Evolutionary conservation across 1,140 invertebrate genomes (phyloP), one percentile per base, ranked within the genome.

Genomic region (Antheraea mylitta): DNA sequence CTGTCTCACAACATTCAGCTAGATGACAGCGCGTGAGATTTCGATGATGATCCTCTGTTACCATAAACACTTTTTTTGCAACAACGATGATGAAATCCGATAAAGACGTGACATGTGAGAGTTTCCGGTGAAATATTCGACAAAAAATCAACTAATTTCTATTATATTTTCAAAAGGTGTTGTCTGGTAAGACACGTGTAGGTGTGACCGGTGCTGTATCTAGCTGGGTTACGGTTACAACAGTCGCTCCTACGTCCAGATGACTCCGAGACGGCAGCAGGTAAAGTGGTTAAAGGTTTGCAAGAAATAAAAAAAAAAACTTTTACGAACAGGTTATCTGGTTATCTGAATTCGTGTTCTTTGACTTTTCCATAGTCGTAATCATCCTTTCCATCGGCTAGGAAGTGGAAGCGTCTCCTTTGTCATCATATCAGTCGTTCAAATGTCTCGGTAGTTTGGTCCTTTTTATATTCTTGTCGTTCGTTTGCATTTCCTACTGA

Each of bases 121-220:
- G 79, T 85, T 30, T 30, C 85, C 81, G 87, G 82, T 85, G 80
- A 83, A 80, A 80, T 83, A 87, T 85, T 30, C 87, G 83, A 92
- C 86, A 86, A 80, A 90, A 90, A 90, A 92, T 30, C 87, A 83
- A 92, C 90, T 92, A 92, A 92, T 92, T 70, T 87, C 76, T 92
- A 81, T 92, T 92, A 92, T 92, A 90, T 90, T 90, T 92, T 90
- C 86, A 90, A 86, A 92, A 92, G 90, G 90, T 92, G 85, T 92
- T 91, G 89, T 90, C 90, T 92, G 88, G 86, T 92, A 92, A 90
- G 90, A 90, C 87, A 89, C 71, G 73, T 75, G 88, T 90, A 92
- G 88, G 90, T 90, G 89, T 89, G 87, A 84, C 78, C 79, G 86
- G 76, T 81, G 86, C 84, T 83, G 82, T 82, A 76, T 83, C 79